Evolutionary conservation across 2,888 invertebrate species (phyloP).

Genomic region (Iselma pallidipennis): DNA sequence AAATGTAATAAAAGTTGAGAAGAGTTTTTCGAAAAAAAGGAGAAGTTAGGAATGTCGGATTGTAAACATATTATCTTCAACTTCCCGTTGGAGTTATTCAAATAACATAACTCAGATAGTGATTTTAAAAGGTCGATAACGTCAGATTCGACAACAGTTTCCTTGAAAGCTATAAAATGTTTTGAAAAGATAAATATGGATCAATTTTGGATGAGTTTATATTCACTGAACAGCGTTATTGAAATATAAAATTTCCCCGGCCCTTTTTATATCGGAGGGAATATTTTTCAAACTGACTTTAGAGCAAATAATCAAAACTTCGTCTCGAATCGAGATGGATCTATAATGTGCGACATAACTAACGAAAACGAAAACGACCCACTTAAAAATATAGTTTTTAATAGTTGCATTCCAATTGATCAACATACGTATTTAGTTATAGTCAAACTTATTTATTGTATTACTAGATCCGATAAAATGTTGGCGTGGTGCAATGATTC

Average conservation of each 20-base stretch:
- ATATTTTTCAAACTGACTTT: no score
- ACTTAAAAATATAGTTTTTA: no score
- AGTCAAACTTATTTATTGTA: no score
- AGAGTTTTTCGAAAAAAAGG: background rate
- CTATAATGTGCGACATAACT: no score
- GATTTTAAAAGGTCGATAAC: constrained; percentile 34
- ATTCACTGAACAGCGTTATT: constrained; percentile 18
- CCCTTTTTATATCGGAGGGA: no score
- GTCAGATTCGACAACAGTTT: constrained; percentile 26
- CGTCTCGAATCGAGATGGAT: no score
- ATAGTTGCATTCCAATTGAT: no score
- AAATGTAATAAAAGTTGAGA: background rate
- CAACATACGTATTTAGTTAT: no score
- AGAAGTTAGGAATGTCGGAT: constrained; percentile 37
- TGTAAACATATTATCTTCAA: constrained; percentile 41
- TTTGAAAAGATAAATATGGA: constrained; percentile 34
- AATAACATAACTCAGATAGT: constrained; percentile 29
- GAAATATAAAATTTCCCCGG: constrained; percentile 11
- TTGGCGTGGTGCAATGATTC: constrained; percentile 17
- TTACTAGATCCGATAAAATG: no score
- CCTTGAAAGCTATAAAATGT: constrained; percentile 31
- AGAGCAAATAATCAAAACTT: no score
- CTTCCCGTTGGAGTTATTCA: constrained; percentile 37
- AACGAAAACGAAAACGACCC: no score
- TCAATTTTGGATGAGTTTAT: constrained; percentile 17